These are phyloP conservation scores for Chirona hameri DNA, from an alignment of 2,888 invertebrate genomes.

Conservation along the genomic window DNA sequence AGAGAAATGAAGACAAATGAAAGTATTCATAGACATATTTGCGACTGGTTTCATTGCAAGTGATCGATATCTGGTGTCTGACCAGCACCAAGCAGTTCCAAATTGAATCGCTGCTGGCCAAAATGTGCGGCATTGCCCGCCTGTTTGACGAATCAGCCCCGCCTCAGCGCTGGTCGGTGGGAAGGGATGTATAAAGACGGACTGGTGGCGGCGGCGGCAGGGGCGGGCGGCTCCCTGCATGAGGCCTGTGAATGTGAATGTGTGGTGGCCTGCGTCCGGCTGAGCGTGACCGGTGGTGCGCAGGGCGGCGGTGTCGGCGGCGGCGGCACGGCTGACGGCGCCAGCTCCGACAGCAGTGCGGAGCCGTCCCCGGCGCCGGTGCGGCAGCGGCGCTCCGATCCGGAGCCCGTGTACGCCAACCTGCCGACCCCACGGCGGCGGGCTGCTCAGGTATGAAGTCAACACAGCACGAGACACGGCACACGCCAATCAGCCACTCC, in stretches of 20 bases:
- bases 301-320: background rate
- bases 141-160: too few relatives aligned
- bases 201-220: background rate
- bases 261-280: background rate
- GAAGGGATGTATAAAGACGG: background rate
- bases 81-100: too few relatives aligned
- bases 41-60: too few relatives aligned
- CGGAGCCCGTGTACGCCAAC: slow-evolving; percentile 25
- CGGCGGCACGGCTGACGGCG: background rate
- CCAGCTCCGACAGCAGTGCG: background rate
- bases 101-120: too few relatives aligned
- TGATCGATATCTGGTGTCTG: too few relatives aligned
- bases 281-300: background rate
- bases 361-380: background rate
- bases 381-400: background rate
- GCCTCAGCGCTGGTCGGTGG: too few relatives aligned
- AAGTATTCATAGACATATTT: too few relatives aligned
- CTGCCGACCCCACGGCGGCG: background rate
- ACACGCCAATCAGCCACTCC: too few relatives aligned
- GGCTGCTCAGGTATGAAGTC: background rate
- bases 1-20: too few relatives aligned
- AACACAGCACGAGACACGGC: background rate
- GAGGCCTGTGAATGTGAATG: background rate
- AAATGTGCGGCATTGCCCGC: too few relatives aligned
- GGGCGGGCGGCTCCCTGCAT: too few relatives aligned